Evolutionary conservation across 2,888 invertebrate species (phyloP).

Genomic region (Thymelicus acteon): DNA sequence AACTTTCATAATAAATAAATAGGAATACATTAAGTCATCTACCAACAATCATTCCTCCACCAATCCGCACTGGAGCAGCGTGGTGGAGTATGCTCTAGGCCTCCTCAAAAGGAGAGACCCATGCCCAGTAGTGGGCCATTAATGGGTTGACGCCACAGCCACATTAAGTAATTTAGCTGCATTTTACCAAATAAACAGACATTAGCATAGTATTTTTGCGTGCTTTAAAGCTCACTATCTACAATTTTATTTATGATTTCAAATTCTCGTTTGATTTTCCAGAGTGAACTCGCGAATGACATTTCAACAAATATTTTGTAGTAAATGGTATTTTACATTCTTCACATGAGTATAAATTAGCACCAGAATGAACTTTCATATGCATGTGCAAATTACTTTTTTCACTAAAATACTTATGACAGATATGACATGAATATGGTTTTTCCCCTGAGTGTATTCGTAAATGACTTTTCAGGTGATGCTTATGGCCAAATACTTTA

Average conservation of each 20-base stretch:
- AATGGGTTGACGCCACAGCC: too few species aligned
- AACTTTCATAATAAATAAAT: too few species aligned
- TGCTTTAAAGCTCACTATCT: neutral
- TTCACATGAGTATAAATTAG: neutral
- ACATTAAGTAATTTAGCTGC: too few species aligned
- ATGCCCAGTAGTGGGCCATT: too few species aligned
- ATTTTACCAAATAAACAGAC: neutral
- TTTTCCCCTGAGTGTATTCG: slow-evolving; percentile 8
- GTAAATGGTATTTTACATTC: slow-evolving; percentile 6
- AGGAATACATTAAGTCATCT: too few species aligned
- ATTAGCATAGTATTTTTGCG: neutral
- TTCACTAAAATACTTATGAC: neutral
- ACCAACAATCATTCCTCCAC: too few species aligned
- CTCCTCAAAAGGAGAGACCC: too few species aligned
- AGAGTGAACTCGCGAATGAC: neutral
- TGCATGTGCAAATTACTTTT: slow-evolving; percentile 11
- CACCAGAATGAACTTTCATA: slow-evolving; percentile 8
- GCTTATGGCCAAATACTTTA: slow-evolving; percentile 6
- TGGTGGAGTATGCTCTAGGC: too few species aligned
- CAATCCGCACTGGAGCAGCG: too few species aligned
- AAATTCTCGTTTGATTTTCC: neutral
- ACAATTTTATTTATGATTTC: neutral
- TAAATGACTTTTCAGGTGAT: slow-evolving; percentile 9
- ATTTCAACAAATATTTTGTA: slow-evolving; percentile 2
- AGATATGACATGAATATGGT: slow-evolving; percentile 13